Evolutionary conservation across 2,113 vertebrate species (phyloP).

Genomic region (Mesitornis unicolor): DNA sequence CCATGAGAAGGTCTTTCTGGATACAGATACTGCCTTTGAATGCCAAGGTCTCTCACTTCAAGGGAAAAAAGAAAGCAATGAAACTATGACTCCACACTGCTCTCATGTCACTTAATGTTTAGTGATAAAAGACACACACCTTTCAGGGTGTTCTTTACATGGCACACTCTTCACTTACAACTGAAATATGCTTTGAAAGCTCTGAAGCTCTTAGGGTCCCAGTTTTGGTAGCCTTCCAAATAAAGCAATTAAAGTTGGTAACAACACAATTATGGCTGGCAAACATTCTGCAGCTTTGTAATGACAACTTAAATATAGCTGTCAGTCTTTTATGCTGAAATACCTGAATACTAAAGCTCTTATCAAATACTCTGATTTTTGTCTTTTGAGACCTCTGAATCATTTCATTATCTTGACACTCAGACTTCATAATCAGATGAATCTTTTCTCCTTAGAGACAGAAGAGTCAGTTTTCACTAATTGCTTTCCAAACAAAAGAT

Average conservation of each 20-base stretch:
- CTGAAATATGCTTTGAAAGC: not conserved
- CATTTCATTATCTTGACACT: constrained; percentile 17
- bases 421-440: not conserved
- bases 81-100: not conserved
- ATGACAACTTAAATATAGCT: not conserved
- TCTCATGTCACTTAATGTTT: not conserved
- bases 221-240: not conserved
- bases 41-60: not conserved
- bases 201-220: not conserved
- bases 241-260: not conserved
- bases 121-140: not conserved
- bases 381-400: constrained; percentile 4
- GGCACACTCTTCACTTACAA: not conserved
- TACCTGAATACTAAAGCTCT: not conserved
- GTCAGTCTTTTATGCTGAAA: not conserved
- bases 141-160: not conserved
- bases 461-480: not conserved
- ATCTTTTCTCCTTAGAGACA: not conserved
- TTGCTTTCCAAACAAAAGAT: not conserved
- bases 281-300: not conserved
- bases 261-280: not conserved
- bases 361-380: not conserved
- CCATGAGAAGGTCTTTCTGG: not conserved
- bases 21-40: not conserved
- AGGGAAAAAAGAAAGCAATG: fast-evolving